Base-by-base conservation (phyloP, 2,797 vertebrate species). In the Leptoclinus maculatus region DNA sequence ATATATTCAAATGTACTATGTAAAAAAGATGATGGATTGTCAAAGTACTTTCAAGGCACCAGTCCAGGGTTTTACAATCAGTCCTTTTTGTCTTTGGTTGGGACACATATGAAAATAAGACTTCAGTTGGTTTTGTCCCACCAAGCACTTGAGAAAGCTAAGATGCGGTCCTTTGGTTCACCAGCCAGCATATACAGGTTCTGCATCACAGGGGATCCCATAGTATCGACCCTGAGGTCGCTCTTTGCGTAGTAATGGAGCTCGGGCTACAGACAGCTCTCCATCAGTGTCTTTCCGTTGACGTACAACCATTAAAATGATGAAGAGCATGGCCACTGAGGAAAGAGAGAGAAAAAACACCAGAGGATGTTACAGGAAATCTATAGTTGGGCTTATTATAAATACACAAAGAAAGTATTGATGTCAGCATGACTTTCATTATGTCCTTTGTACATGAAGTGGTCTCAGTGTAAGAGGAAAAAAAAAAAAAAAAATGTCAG, bases 151-250 rank as follows among this genome's bases (percentile, higher is more conserved):
- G 21, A n/a, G 17, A 68, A 75, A 58, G 57, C 11, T 71, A 7
- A 60, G 29, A 19, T 5, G 17, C 56, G 13, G 68, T 80, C 64
- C 51, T 77, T 57, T 36, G 58, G 10, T 78, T 95, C 94, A 97
- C 97, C 97, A 98, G 72, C 97, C 97, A 0, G 97, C 96, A 5
- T 98, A 98, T 16, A 98, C 94, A 0, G 97, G 96, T 68, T 97
- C 96, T 8, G 91, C 94, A 51, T 96, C 96, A 73, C 96, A 95
- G 0, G 86, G 94, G 4, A 96, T 91, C 29, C 96, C 96, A 0
- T 97, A 97, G 2, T 88, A 93, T 27, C 84, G 74, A 3, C 90
- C 91, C 8, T 75, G 90, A 7, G 89, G 91, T 1, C 88, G 85
- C 41, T 94, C 95, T 79, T 90, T 88, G 7, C 83, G 76, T 53